These are phyloP conservation scores for Microdon myrmicae DNA, from an alignment of 2,888 invertebrate genomes.

Conservation along the genomic window DNA sequence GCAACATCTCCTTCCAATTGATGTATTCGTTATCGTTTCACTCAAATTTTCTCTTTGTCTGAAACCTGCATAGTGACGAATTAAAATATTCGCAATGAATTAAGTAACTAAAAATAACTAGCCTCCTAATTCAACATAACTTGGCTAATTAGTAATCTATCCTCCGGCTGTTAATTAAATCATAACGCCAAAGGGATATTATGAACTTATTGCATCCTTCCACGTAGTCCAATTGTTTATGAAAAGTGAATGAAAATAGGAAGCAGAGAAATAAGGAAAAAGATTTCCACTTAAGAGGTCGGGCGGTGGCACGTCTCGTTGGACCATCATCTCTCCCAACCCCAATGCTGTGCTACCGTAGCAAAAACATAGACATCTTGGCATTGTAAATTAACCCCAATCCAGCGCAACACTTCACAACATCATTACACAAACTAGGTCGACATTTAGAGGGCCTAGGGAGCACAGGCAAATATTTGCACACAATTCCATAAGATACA, in stretches of 20 bases:
- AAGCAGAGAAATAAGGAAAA: too few relatives aligned
- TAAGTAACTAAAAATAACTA: too few relatives aligned
- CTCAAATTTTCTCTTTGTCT: too few relatives aligned
- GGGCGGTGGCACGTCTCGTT: too few relatives aligned
- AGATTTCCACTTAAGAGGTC: too few relatives aligned
- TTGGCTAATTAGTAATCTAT: constrained; percentile 19
- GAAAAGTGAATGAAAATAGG: too few relatives aligned
- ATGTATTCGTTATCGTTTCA: too few relatives aligned
- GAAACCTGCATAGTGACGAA: too few relatives aligned
- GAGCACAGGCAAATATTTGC: constrained; percentile 23
- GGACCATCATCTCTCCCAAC: too few relatives aligned
- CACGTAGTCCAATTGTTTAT: constrained; percentile 4
- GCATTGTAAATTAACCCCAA: constrained; percentile 12
- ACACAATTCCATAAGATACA: constrained; percentile 19
- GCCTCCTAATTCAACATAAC: constrained; percentile 1
- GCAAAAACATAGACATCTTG: constrained; percentile 29
- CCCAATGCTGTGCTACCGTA: too few relatives aligned
- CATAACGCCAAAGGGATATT: constrained; percentile 16
- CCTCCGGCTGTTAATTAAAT: constrained; percentile 16
- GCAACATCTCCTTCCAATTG: too few relatives aligned
- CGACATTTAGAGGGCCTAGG: constrained; percentile 13
- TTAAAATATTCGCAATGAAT: too few relatives aligned
- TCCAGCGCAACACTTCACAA: constrained; percentile 3
- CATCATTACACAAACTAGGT: constrained; percentile 36
- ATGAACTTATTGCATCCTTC: constrained; percentile 10